These are phyloP conservation scores for Drosophila pruinosa DNA, from an alignment of 1,140 invertebrate species.

Conservation along the genomic window DNA sequence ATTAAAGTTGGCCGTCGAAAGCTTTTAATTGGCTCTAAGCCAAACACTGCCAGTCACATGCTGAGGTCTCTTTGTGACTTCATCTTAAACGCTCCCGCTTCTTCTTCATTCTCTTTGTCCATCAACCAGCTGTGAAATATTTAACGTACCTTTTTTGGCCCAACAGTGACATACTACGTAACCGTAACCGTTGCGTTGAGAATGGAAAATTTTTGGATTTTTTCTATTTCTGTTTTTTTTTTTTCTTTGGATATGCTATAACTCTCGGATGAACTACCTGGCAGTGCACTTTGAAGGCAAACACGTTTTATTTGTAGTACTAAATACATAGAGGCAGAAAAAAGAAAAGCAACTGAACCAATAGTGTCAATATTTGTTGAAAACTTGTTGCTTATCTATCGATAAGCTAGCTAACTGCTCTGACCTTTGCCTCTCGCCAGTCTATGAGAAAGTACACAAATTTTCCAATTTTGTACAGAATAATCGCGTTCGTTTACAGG, in stretches of 20 bases:
- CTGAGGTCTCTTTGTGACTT: constrained; percentile 43
- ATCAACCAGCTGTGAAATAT: too few species aligned
- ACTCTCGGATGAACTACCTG: constrained; percentile 44
- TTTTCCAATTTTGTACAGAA: not conserved
- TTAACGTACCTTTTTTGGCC: constrained; percentile 15
- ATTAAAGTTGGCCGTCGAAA: constrained; percentile 5
- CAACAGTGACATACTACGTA: not conserved
- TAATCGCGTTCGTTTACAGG: not conserved
- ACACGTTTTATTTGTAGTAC: constrained; percentile 62
- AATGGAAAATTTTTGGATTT: constrained; percentile 33
- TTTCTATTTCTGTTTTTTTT: not conserved
- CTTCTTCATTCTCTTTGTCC: not conserved
- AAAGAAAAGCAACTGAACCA: not conserved
- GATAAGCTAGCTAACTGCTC: constrained; percentile 7
- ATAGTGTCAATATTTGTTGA: constrained; percentile 31
- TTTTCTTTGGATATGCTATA: not conserved
- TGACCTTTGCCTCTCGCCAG: constrained; percentile 1
- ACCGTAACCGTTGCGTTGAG: not conserved
- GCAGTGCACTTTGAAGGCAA: constrained; percentile 2
- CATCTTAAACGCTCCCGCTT: constrained; percentile 22
- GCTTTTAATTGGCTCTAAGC: constrained; percentile 29
- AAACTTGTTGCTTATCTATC: constrained; percentile 18
- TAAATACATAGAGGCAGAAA: constrained; percentile 20
- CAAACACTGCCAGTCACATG: constrained; percentile 5
- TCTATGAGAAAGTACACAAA: not conserved